These are phyloP conservation scores for Wiebesia pumilae DNA, from an alignment of 1,140 invertebrate genomes.

Conservation along the genomic window DNA sequence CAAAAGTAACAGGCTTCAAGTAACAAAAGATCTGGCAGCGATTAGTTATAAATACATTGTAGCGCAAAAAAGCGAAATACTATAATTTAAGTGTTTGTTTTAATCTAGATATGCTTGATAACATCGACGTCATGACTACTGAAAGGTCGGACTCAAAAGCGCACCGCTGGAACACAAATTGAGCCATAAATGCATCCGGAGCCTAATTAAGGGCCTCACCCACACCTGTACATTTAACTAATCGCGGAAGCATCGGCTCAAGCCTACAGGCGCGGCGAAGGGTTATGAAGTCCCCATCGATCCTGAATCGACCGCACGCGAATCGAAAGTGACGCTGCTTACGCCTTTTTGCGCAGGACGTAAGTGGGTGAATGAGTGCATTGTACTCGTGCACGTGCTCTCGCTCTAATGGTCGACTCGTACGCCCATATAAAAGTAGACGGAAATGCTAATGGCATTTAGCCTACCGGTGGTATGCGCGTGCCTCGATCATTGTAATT, in stretches of 20 bases:
- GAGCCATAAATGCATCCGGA: not conserved
- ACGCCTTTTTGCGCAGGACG: not conserved
- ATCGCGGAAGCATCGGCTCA: too few relatives aligned
- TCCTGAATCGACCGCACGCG: not conserved
- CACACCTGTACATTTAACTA: not conserved
- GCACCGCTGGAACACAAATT: not conserved
- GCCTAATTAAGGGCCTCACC: not conserved
- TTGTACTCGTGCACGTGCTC: constrained; percentile 28
- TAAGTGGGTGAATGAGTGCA: constrained; percentile 56
- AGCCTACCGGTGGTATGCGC: not conserved
- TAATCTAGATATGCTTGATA: not conserved
- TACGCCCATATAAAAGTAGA: not conserved
- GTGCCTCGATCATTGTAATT: not conserved
- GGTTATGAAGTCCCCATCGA: not conserved
- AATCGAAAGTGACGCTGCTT: not conserved
- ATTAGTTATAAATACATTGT: not conserved
- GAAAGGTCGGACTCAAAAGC: not conserved
- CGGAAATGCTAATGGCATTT: constrained; percentile 20
- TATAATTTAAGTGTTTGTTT: too few relatives aligned
- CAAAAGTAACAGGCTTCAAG: not conserved
- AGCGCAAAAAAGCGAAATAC: not conserved
- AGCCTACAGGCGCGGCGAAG: not conserved
- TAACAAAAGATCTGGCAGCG: not conserved
- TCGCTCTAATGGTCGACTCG: not conserved
- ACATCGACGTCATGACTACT: not conserved